These are phyloP conservation scores for Nematolebias whitei DNA, from an alignment of 2,113 vertebrate genomes.

Conservation along the genomic window DNA sequence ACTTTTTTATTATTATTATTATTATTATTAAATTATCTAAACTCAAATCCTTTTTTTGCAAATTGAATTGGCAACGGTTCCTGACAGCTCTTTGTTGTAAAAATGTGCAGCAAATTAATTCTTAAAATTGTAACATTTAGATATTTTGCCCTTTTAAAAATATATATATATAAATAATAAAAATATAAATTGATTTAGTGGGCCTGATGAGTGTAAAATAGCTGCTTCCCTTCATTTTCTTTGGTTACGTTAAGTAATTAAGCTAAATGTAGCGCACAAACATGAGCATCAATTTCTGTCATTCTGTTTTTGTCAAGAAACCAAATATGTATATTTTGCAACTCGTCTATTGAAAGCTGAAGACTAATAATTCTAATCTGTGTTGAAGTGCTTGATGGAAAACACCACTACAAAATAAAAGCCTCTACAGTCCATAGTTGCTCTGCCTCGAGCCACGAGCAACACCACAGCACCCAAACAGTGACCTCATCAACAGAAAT, in stretches of 20 bases:
- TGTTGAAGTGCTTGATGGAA: constrained; percentile 56
- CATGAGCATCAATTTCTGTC: neutral
- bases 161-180: neutral
- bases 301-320: constrained; percentile 12
- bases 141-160: too few species aligned
- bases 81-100: too few species aligned
- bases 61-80: too few species aligned
- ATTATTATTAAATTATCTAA: too few species aligned
- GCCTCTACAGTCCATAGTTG: constrained; percentile 49
- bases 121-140: neutral
- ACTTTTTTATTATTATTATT: too few species aligned
- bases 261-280: neutral
- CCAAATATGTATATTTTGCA: neutral
- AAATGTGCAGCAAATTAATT: too few species aligned
- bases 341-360: neutral
- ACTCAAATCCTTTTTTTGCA: too few species aligned
- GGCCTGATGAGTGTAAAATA: neutral
- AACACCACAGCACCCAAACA: constrained; percentile 44
- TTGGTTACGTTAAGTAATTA: constrained; percentile 10
- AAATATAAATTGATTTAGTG: neutral
- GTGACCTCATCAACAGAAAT: constrained; percentile 57
- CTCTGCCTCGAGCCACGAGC: constrained; percentile 65
- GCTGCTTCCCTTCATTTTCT: neutral
- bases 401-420: constrained; percentile 41
- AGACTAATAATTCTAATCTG: constrained; percentile 5